Evolutionary conservation across 2,797 vertebrate species (phyloP).

Genomic region (Spondyliosoma cantharus): DNA sequence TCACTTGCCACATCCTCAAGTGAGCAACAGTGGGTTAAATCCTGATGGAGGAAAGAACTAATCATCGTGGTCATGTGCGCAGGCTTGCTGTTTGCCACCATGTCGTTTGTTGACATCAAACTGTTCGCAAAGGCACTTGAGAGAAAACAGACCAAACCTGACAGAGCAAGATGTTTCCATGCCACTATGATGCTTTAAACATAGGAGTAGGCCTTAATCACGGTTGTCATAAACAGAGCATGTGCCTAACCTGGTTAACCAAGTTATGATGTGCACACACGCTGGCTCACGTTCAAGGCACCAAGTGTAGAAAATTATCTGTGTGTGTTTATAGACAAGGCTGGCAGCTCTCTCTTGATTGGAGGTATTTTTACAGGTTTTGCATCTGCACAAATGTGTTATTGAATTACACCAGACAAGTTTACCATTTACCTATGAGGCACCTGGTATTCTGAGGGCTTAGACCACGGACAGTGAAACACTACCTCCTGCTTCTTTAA

Average conservation of each 20-base stretch:
- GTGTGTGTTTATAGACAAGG: slow-evolving; percentile 27
- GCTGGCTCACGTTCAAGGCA: neutral
- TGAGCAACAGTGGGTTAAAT: slow-evolving; percentile 41
- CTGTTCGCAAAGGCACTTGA: slow-evolving; percentile 33
- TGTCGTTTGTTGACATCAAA: slow-evolving; percentile 52
- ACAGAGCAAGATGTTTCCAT: slow-evolving; percentile 32
- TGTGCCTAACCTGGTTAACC: slow-evolving; percentile 33
- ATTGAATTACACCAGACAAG: neutral
- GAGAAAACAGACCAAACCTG: slow-evolving; percentile 37
- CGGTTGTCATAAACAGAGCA: slow-evolving; percentile 5
- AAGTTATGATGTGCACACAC: neutral
- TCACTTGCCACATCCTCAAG: slow-evolving; percentile 48
- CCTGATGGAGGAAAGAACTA: slow-evolving; percentile 42
- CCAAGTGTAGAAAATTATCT: neutral
- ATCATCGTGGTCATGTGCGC: slow-evolving; percentile 44
- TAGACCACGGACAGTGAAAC: neutral
- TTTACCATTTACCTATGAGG: neutral
- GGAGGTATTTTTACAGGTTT: slow-evolving; percentile 32
- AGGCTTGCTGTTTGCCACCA: slow-evolving; percentile 42
- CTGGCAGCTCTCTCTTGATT: neutral
- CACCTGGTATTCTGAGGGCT: neutral
- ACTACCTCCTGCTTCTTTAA: neutral
- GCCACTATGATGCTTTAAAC: slow-evolving; percentile 6
- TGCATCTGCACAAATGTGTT: slow-evolving; percentile 4
- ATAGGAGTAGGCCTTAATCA: slow-evolving; percentile 9